phyloP scores from a whole-genome alignment of 1,140 invertebrate species.

The Saccostrea glomerata region DNA sequence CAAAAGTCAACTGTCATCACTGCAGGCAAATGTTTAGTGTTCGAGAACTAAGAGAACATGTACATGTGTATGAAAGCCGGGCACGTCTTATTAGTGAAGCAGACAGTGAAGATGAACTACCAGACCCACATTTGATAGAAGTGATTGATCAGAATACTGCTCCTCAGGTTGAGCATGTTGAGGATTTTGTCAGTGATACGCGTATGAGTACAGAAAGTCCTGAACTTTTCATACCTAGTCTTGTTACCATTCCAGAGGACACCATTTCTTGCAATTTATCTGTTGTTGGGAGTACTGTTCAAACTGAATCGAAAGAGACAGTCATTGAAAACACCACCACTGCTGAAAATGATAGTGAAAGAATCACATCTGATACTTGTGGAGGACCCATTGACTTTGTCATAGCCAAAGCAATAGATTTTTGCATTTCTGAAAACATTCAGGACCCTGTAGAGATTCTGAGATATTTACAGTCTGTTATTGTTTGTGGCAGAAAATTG shows the following conservation, averaged over 20 bases:
- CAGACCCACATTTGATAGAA: neutral
- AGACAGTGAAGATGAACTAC: neutral
- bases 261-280: neutral
- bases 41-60: neutral
- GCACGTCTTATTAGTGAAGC: too few relatives aligned
- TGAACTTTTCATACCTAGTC: neutral
- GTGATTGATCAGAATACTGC: neutral
- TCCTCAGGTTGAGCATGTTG: neutral
- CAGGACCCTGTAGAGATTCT: constrained; percentile 53
- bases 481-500: constrained; percentile 49
- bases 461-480: constrained; percentile 41
- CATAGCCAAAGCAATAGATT: constrained; percentile 33
- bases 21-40: constrained; percentile 21
- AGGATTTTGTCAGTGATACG: neutral
- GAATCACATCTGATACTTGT: neutral
- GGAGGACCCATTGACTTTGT: constrained; percentile 1
- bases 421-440: constrained; percentile 34
- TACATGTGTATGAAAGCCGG: neutral
- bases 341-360: neutral
- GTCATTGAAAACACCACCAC: neutral
- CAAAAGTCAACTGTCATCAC: too few relatives aligned
- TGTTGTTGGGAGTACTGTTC: neutral
- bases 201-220: neutral
- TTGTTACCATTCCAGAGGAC: neutral
- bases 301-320: neutral